phyloP scores from a whole-genome alignment of 2,797 vertebrate species.

The Chelidonichthys spinosus region DNA sequence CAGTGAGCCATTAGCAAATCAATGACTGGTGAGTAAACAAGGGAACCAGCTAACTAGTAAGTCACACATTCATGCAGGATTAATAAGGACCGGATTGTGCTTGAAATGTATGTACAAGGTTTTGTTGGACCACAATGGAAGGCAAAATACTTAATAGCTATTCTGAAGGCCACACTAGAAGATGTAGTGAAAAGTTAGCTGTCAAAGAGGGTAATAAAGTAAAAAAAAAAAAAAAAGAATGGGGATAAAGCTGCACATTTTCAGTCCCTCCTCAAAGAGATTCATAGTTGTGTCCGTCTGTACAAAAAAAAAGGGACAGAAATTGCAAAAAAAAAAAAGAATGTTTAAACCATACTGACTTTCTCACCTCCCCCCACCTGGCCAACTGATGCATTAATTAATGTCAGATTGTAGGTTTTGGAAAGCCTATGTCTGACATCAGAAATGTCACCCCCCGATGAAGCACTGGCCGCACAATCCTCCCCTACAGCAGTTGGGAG shows the following conservation, averaged over 20 bases:
- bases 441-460: conserved; percentile 1
- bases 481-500: conserved; percentile 21
- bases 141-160: background rate
- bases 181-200: background rate
- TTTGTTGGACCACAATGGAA: background rate
- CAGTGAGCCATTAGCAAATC: conserved; percentile 10
- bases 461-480: conserved; percentile 21
- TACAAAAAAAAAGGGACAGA: background rate
- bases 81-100: background rate
- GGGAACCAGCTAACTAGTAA: conserved; percentile 4
- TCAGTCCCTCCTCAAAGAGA: conserved; percentile 3
- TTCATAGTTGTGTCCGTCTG: background rate
- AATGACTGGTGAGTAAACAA: conserved; percentile 6
- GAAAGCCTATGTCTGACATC: background rate
- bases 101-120: background rate
- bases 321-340: background rate
- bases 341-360: background rate
- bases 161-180: background rate
- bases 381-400: background rate
- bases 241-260: background rate
- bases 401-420: background rate
- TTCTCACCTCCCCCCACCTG: background rate
- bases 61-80: background rate
- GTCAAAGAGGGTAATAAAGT: background rate
- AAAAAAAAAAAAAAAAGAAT: background rate